A percentile compares a stretch with the other conserved stretches of the same genome.
Evolutionary conservation across 2,797 vertebrate genomes (phyloP).

Genomic region (Cryptoblepharus egeriae): DNA sequence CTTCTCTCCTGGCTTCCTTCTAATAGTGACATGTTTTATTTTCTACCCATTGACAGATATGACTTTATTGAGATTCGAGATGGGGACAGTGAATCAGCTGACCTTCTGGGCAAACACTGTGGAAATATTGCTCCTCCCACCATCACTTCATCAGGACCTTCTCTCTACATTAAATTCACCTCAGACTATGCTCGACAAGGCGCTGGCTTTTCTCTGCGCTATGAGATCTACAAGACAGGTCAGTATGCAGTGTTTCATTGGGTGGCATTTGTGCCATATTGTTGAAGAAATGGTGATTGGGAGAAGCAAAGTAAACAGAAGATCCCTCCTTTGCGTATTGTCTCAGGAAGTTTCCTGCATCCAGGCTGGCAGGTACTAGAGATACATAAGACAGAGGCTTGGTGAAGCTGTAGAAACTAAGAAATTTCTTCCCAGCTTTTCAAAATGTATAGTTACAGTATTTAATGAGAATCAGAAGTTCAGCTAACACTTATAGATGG

Average conservation of each 20-base stretch:
- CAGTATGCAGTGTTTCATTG: constrained; percentile 57
- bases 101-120: constrained; percentile 95
- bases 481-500: too few relatives aligned
- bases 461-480: too few relatives aligned
- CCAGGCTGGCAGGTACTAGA: too few relatives aligned
- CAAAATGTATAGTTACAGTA: too few relatives aligned
- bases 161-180: constrained; percentile 92
- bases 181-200: constrained; percentile 97
- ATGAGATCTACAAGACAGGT: constrained; percentile 99
- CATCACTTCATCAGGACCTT: constrained; percentile 92
- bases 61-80: constrained; percentile 98
- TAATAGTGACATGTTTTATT: constrained; percentile 37
- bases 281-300: too few relatives aligned
- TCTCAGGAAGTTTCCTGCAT: too few relatives aligned
- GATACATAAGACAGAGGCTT: too few relatives aligned
- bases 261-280: background rate
- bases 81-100: constrained; percentile 86
- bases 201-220: constrained; percentile 97
- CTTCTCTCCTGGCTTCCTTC: background rate
- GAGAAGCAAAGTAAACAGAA: too few relatives aligned
- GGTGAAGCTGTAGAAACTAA: too few relatives aligned
- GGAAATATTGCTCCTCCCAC: constrained; percentile 97
- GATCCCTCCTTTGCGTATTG: too few relatives aligned
- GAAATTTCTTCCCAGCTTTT: too few relatives aligned
- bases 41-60: constrained; percentile 79